Evolutionary conservation across 2,888 invertebrate species (phyloP), one percentile per base, ranked within the genome.

Genomic region (Mesoligia furuncula): DNA sequence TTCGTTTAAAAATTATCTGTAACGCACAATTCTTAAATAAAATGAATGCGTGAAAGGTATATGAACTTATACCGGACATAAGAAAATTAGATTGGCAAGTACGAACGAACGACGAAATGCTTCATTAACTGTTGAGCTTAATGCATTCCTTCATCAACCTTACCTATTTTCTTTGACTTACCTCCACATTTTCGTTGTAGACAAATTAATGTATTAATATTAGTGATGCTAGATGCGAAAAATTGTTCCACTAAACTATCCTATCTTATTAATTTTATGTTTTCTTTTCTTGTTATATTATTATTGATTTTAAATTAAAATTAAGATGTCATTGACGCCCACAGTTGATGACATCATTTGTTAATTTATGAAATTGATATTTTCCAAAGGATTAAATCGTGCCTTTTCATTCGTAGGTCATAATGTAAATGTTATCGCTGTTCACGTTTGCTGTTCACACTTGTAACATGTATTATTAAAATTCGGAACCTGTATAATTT

Each of bases 331-430:
- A 76, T 64, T 79, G 64, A 79, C 68, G 27, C 59, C 69, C 27
- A 76, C 75, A 65, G 75, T 77, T 81, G 62, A 75, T 75, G 81
- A 77, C 71, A 74, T 77, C 51, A 75, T 83, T 83, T 77, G 74
- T 83, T 78, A 61, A 74, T 89, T 79, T 77, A 76, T 87, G 64
- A 79, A 75, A 81, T 84, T 79, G 57, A 78, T 69, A 81, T 83
- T 81, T 86, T 81, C 67, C 72, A 75, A 85, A 88, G 79, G 79
- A 84, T 83, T 81, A 81, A 90, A 90, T 89, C 88, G 94, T 94
- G 94, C 94, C 93, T 94, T 93, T 91, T 88, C 89, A 90, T 91
- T 88, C 85, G 85, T 89, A 82, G 87, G 84, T 86, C 83, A 85
- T 87, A 89, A 88, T 90, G 88, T 91, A 88, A 91, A 91, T 91